Evolutionary conservation across 2,888 invertebrate species (phyloP), one percentile per base, ranked within the genome.

Genomic region (Euproctis similis): DNA sequence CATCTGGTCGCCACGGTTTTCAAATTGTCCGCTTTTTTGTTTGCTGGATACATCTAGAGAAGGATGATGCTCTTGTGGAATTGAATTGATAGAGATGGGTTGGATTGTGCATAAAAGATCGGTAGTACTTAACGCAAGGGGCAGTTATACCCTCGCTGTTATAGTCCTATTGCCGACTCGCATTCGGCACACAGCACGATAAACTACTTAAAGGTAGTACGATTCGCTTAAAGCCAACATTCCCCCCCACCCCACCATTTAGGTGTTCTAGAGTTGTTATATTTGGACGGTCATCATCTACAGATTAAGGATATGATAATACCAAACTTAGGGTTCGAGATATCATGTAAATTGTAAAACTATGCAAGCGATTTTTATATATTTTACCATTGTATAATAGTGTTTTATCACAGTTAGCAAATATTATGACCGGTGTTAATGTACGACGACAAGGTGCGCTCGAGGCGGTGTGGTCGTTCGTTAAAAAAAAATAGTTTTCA

Each of bases 331-430:
- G 82, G 81, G 84, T 74, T 84, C 81, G 76, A 14, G 4, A 70
- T 78, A 78, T 77, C 80, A 77, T 84, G 84, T 84, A 84, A 68
- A 82, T 84, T 82, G 72, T 77, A 78, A n/a, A n/a, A 78, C 72
- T 69, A 77, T 71, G 72, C 72, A 65, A 68, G n/a, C n/a, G n/a
- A 76, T 77, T 74, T 77, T 77, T 74, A 76, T 75, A 75, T 80
- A 77, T 78, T 82, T 80, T 81, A 84, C 81, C 82, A 84, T 78
- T 84, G 84, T 84, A 82, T 82, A n/a, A n/a, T n/a, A 84, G 84
- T 71, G 67, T 69, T 73, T 71, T 73, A 71, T 72, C 72, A 67
- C 61, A 59, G 78, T 67, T 74, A 72, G 75, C 66, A 67, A 69
- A 14, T 66, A 70, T 70, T 61, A 63, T 59, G 69, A 62, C 63